These are phyloP conservation scores for Aspidapion aeneum DNA, from an alignment of 2,888 invertebrate genomes.

Conservation along the genomic window DNA sequence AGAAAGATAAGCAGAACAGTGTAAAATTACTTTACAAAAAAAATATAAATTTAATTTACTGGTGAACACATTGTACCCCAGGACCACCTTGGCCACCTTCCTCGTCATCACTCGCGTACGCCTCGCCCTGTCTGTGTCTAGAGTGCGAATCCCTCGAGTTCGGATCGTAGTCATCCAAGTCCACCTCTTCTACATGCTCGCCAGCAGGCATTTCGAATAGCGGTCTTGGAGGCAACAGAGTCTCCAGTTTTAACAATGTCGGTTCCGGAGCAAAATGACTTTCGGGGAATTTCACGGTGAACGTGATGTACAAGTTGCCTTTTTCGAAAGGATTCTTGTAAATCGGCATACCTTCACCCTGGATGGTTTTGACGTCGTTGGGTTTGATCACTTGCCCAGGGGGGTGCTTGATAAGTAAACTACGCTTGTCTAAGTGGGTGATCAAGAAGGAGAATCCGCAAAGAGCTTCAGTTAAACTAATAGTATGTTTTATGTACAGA, in stretches of 20 bases:
- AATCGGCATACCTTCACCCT: conserved; percentile 88
- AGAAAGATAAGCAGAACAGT: not conserved
- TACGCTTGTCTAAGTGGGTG: conserved; percentile 87
- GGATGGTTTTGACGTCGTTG: conserved; percentile 72
- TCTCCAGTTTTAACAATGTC: conserved; percentile 66
- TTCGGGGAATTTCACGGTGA: conserved; percentile 81
- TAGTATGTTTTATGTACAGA: conserved; percentile 67
- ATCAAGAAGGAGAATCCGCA: conserved; percentile 85
- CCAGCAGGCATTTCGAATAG: conserved; percentile 68
- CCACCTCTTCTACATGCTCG: conserved; percentile 84
- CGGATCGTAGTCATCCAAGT: conserved; percentile 71
- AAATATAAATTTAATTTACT: conserved; percentile 51
- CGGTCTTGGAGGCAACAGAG: conserved; percentile 69
- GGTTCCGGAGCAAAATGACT: conserved; percentile 72
- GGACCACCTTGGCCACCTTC: conserved; percentile 54
- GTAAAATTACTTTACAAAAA: not conserved
- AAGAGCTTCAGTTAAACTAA: conserved; percentile 83
- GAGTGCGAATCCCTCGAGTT: conserved; percentile 51
- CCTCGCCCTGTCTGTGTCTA: conserved; percentile 55
- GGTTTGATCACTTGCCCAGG: conserved; percentile 83
- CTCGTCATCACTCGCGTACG: conserved; percentile 68
- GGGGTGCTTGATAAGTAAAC: conserved; percentile 71
- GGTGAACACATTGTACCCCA: conserved; percentile 77
- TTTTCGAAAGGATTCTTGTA: conserved; percentile 80
- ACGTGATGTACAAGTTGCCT: conserved; percentile 84